Evolutionary conservation across 2,888 invertebrate species (phyloP).

Genomic region (Melolontha melolontha): DNA sequence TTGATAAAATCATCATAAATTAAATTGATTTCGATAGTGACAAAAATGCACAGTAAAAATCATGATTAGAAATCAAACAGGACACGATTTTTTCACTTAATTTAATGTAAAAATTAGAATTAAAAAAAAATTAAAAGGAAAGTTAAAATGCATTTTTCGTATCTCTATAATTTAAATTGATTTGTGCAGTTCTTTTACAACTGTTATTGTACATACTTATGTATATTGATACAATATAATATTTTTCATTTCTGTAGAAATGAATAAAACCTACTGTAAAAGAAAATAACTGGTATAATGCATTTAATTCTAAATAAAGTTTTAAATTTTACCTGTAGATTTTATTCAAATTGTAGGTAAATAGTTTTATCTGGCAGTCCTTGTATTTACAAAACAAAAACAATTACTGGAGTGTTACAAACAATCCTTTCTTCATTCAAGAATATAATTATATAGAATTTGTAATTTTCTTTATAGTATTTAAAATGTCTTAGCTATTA

Average conservation of each 20-base stretch:
- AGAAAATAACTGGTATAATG: not conserved
- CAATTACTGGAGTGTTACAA: not conserved
- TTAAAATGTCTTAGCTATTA: too few species aligned
- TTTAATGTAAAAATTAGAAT: slow-evolving; percentile 18
- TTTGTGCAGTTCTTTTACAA: slow-evolving; percentile 22
- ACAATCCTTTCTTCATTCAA: not conserved
- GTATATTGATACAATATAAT: slow-evolving; percentile 35
- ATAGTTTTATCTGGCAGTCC: slow-evolving; percentile 13
- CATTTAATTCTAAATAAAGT: slow-evolving; percentile 12
- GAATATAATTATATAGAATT: not conserved
- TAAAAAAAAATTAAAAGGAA: slow-evolving; percentile 18
- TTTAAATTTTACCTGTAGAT: slow-evolving; percentile 16
- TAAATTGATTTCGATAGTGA: slow-evolving; percentile 17
- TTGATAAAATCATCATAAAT: slow-evolving; percentile 36
- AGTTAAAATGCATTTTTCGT: slow-evolving; percentile 25
- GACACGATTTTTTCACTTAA: slow-evolving; percentile 6
- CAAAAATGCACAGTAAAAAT: slow-evolving; percentile 24
- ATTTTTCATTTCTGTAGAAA: slow-evolving; percentile 13
- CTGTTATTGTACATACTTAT: slow-evolving; percentile 13
- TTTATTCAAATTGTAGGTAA: slow-evolving; percentile 20
- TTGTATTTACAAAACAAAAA: slow-evolving; percentile 24
- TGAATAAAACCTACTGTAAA: slow-evolving; percentile 31
- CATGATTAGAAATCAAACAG: slow-evolving; percentile 31
- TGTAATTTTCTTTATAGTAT: not conserved
- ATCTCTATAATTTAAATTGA: slow-evolving; percentile 17